Conservation (phyloP, 2,113 vertebrate genomes). For the Myiopsitta monachus region DNA sequence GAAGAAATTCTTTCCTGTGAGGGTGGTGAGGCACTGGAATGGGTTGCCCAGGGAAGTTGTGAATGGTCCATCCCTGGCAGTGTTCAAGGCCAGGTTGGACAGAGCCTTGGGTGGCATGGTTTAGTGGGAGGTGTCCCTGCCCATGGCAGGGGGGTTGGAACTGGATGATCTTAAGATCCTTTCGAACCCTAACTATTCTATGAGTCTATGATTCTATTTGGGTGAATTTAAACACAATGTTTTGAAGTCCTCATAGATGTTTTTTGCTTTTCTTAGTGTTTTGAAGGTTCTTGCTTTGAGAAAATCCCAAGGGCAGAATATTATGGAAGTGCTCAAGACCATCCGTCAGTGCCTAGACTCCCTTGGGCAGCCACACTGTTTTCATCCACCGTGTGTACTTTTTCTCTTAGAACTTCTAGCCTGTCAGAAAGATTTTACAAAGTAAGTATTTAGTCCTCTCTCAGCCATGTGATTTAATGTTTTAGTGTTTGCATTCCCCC, state of each 20-base stretch:
- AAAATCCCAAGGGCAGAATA: constrained; percentile 86
- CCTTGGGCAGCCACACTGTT: constrained; percentile 90
- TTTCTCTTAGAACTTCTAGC: constrained; percentile 92
- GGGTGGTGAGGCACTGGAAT: too few species aligned
- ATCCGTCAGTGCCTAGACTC: constrained; percentile 83
- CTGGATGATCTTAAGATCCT: too few species aligned
- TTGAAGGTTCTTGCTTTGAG: constrained; percentile 88
- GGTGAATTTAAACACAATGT: neutral
- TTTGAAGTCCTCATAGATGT: neutral
- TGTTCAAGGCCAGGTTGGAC: too few species aligned
- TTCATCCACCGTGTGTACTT: constrained; percentile 88
- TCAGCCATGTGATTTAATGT: neutral
- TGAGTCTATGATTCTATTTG: too few species aligned
- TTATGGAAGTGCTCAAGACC: constrained; percentile 85
- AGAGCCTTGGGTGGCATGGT: too few species aligned
- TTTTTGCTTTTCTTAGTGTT: constrained; percentile 73
- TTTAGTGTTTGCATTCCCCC: neutral
- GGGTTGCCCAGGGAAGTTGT: too few species aligned
- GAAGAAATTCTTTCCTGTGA: too few species aligned
- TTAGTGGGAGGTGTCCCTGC: too few species aligned
- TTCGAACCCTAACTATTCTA: too few species aligned
- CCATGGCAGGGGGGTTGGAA: too few species aligned
- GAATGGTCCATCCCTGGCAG: too few species aligned
- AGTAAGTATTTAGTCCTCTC: constrained; percentile 72
- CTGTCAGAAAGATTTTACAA: constrained; percentile 95